These are phyloP conservation scores for Oxyruncus cristatus DNA, from an alignment of 2,113 vertebrate genomes.

Conservation along the genomic window DNA sequence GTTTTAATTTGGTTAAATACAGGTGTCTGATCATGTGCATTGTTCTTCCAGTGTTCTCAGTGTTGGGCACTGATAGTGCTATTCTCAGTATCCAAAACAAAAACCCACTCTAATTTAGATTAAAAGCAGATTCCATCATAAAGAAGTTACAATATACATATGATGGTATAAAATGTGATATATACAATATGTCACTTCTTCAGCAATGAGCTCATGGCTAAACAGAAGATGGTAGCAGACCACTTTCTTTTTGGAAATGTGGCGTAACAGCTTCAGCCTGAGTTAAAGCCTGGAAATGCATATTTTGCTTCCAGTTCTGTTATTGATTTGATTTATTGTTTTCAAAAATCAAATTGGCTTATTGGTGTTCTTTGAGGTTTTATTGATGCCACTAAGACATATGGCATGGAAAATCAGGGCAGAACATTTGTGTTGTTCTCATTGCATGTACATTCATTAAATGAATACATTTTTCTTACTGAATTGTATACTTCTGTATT, in stretches of 20 bases:
- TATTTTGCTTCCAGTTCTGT: not conserved
- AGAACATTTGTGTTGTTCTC: not conserved
- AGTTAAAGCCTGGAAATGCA: not conserved
- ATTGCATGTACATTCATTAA: not conserved
- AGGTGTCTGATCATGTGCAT: not conserved
- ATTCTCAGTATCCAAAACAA: not conserved
- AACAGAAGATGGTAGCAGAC: not conserved
- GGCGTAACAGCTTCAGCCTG: not conserved
- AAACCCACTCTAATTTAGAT: not conserved
- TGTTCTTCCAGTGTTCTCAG: not conserved
- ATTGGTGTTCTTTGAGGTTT: not conserved
- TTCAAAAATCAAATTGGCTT: not conserved
- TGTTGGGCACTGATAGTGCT: not conserved
- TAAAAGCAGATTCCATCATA: not conserved
- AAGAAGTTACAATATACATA: not conserved
- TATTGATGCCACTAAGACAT: not conserved
- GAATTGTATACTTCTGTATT: not conserved
- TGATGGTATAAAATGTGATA: not conserved
- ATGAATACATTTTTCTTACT: not conserved
- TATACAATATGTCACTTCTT: not conserved
- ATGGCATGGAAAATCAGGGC: not conserved
- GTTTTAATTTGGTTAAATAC: not conserved
- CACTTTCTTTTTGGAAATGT: not conserved
- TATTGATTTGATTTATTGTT: not conserved
- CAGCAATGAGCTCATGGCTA: not conserved